Evolutionary conservation across 53 echinoderm and acorn worm species (phyloP).

Genomic region (Pentamera pediparva): DNA sequence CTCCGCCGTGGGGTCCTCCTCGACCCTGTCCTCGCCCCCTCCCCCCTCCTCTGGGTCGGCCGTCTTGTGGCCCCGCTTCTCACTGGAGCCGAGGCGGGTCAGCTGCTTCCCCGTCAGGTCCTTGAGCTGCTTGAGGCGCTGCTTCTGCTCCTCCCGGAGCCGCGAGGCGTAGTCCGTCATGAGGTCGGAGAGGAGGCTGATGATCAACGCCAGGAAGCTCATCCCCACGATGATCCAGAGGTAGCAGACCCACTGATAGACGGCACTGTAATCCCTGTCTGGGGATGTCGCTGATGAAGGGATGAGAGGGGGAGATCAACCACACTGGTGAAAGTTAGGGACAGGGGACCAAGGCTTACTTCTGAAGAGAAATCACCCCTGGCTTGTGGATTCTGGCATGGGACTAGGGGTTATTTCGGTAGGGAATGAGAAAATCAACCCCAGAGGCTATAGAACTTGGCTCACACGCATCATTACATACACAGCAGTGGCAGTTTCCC

Average conservation of each 20-base stretch:
- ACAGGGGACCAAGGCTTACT: neutral
- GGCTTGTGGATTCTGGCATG: too few species aligned
- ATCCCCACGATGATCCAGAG: conserved; percentile 70
- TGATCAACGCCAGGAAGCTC: conserved; percentile 51
- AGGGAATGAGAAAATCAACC: neutral
- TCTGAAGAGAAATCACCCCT: neutral
- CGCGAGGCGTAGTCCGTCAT: conserved; percentile 38
- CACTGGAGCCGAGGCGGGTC: conserved; percentile 3
- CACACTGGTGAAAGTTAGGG: neutral
- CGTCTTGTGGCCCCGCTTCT: neutral
- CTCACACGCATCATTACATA: too few species aligned
- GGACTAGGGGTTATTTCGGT: too few species aligned
- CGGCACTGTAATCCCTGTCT: conserved; percentile 33
- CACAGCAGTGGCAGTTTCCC: too few species aligned
- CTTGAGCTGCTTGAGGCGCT: conserved; percentile 24
- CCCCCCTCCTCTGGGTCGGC: neutral
- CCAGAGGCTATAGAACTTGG: too few species aligned
- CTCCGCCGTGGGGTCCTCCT: neutral
- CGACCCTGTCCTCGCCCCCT: neutral
- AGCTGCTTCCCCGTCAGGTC: conserved; percentile 16
- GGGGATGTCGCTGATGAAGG: conserved; percentile 36
- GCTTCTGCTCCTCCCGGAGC: conserved; percentile 25
- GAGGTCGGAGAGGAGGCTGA: conserved; percentile 46
- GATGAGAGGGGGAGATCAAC: neutral
- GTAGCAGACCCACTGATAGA: conserved; percentile 49